Base-by-base conservation (phyloP, 2,797 vertebrate species). In the Varecia variegata region DNA sequence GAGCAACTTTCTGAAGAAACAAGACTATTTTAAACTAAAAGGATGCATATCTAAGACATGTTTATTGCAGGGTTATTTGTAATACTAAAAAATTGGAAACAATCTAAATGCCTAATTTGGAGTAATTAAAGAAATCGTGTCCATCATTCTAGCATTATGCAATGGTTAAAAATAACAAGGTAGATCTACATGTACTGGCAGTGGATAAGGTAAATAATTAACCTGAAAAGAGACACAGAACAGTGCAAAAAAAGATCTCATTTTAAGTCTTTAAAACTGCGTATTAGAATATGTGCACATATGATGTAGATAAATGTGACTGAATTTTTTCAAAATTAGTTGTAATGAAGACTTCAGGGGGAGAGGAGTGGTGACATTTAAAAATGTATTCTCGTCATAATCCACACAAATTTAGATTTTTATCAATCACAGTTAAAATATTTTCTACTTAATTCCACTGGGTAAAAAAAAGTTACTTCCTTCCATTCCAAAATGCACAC, bases 1-100 rank as follows among this genome's bases (percentile, higher is more conserved):
- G 88, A 91, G 73, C 52, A 94, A 92, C 85, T 80, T 90, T 73
- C 74, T 65, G 73, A 97, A 93, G 82, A 45, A 90, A 73, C 27
- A 45, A 47, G 40, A 79, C 71, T 65, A 68, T 71, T 90, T 96
- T 77, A 90, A 95, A 93, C 47, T 54, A 70, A 89, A 96, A 93
- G 93, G 73, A 83, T 86, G 71, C 71, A 86, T 32, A 81, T 23
- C 35, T 52, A 80, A 80, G 79, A 40, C 56, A 56, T 73, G 52
- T 84, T 95, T 88, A 73, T 45, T 94, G 27, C 67, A 88, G 27
- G 14, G 60, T 58, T 73, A 81, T 92, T n/a, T 90, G 85, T 74
- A 90, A 82, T 70, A 67, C 35, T 25, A 79, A 93, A 88, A 94
- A 71, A 40, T 0, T 56, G 54, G 52, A 83, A 91, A 87, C 71